Conservation (phyloP, 1,140 invertebrate genomes). For the Cephus cinctus region DNA sequence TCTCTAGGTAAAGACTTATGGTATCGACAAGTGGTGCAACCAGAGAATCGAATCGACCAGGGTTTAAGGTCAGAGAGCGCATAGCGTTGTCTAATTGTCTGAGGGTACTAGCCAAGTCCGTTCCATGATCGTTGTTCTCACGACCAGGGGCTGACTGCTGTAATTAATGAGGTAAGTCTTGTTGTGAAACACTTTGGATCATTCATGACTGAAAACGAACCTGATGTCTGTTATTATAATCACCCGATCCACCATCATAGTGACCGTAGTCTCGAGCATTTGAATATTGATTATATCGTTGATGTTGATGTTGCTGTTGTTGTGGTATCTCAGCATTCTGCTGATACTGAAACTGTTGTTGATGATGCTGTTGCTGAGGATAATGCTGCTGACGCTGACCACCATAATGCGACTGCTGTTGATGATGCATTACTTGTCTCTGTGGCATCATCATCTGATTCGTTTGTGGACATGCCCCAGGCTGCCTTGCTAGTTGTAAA, state of each 20-base stretch:
- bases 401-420: conserved; percentile 17
- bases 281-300: conserved; percentile 16
- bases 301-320: neutral
- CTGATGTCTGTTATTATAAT: conserved; percentile 27
- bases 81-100: conserved; percentile 59
- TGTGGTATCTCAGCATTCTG: conserved; percentile 16
- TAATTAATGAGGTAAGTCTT: too few relatives aligned
- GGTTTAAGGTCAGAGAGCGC: conserved; percentile 62
- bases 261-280: conserved; percentile 24
- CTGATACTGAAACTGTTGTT: conserved; percentile 23
- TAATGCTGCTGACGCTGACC: conserved; percentile 16
- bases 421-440: conserved; percentile 10
- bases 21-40: conserved; percentile 59
- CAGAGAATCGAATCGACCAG: conserved; percentile 60
- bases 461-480: conserved; percentile 9
- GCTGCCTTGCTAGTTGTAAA: conserved; percentile 25
- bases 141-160: too few relatives aligned
- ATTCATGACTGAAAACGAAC: conserved; percentile 9
- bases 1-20: conserved; percentile 56
- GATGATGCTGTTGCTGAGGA: conserved; percentile 20
- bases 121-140: neutral
- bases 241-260: conserved; percentile 28
- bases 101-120: conserved; percentile 33
- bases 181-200: too few relatives aligned
- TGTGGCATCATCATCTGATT: conserved; percentile 10